A percentile compares a stretch with the other conserved stretches of the same genome.
Conservation (phyloP, 2,888 invertebrate genomes). For the Agrochola circellaris region DNA sequence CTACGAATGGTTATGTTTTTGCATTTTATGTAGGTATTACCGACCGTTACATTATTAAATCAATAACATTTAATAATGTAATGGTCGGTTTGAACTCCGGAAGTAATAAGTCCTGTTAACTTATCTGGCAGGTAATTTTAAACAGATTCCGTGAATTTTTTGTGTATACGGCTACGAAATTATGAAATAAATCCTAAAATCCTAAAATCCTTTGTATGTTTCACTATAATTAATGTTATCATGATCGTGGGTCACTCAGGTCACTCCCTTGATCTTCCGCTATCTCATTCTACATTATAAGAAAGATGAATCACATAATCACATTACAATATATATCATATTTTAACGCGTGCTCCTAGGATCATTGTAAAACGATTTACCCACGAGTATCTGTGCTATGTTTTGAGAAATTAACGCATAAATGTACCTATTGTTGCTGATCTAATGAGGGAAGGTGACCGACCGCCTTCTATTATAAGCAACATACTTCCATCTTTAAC, state of each 20-base stretch:
- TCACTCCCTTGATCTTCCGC: conserved; percentile 39
- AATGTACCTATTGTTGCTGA: background rate
- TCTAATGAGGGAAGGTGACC: background rate
- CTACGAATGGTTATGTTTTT: conserved; percentile 22
- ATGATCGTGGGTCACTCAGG: conserved; percentile 32
- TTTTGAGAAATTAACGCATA: conserved; percentile 21
- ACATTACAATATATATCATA: conserved; percentile 31
- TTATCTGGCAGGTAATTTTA: background rate
- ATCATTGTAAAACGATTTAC: background rate
- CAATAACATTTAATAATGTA: conserved; percentile 18
- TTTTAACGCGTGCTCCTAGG: background rate
- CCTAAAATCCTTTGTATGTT: conserved; percentile 15
- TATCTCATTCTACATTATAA: conserved; percentile 26
- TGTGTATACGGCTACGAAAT: background rate
- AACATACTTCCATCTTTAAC: background rate
- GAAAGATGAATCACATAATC: conserved; percentile 35
- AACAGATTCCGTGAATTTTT: background rate
- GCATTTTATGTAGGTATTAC: conserved; percentile 29
- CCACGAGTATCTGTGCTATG: background rate
- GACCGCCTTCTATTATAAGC: background rate
- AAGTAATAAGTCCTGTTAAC: conserved; percentile 3
- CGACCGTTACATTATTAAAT: too few species aligned
- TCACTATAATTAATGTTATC: conserved; percentile 26
- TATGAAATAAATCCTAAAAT: background rate
- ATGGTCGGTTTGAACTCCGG: conserved; percentile 4